Conservation (phyloP, 2,113 vertebrate species). For the Seriola rivoliana region DNA sequence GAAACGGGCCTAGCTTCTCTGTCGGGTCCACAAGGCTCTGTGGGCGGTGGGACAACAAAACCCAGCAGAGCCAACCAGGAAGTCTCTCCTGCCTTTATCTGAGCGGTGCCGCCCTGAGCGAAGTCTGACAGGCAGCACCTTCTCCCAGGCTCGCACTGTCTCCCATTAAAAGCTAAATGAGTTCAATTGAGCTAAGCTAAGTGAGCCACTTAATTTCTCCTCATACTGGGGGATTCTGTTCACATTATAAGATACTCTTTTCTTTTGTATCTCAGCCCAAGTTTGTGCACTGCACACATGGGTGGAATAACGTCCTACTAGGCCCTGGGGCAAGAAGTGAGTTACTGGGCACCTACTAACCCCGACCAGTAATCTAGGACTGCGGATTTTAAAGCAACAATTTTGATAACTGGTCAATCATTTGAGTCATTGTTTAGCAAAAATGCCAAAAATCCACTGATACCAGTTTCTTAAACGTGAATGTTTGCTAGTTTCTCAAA, state of each 20-base stretch:
- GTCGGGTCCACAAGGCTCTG: conserved; percentile 28
- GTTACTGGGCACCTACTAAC: too few relatives aligned
- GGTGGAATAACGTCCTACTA: not conserved
- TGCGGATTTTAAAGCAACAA: not conserved
- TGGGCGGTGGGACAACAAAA: conserved; percentile 28
- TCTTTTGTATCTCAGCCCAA: not conserved
- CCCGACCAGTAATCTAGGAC: not conserved
- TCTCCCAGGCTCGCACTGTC: not conserved
- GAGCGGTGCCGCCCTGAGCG: not conserved
- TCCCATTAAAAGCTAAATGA: not conserved
- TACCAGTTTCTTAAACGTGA: not conserved
- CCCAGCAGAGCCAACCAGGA: conserved; percentile 68
- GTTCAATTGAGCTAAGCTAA: too few relatives aligned
- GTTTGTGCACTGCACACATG: not conserved
- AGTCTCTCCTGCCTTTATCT: not conserved
- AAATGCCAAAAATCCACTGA: not conserved
- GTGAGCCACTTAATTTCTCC: not conserved
- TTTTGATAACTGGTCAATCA: not conserved
- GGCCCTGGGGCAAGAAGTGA: not conserved
- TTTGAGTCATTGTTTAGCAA: not conserved
- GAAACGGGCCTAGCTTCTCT: not conserved
- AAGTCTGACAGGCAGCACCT: conserved; percentile 46
- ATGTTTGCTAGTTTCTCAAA: not conserved
- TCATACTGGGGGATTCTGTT: too few relatives aligned
- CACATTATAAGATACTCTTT: not conserved